Evolutionary conservation across 2,797 vertebrate genomes (phyloP), one percentile per base, ranked within the genome.

Genomic region (Lindbergichthys nudifrons): DNA sequence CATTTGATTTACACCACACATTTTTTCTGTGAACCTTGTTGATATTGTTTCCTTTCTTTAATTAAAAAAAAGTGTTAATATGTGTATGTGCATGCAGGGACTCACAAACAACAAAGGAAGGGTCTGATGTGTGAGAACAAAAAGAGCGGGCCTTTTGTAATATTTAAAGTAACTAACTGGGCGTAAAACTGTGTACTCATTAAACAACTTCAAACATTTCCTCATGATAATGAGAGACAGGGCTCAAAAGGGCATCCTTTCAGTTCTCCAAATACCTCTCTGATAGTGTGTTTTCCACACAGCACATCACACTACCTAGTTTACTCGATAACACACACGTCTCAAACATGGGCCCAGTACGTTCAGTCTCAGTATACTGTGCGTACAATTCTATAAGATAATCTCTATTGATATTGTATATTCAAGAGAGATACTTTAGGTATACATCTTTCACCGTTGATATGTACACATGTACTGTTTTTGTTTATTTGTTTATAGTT

Each of bases 191-290:
- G 70, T 64, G 60, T 53, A 60, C 82, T 91, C 77, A 89, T 88
- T 89, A 88, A 81, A 81, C 53, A 81, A 82, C 82, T 86, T 91
- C 77, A 91, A 91, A 88, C 66, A 80, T 53, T 62, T 61, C 30
- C 73, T 85, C 42, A 21, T 79, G 75, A 72, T 79, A 77, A 83
- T 83, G 61, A 57, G 61, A 70, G 58, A 62, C 52, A 61, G 41
- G 64, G 42, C 71, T 67, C 57, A 21, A 76, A 62, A 26, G 18
- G 46, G 36, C 61, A 73, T 46, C 5, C 13, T 52, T 53, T 61
- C 7, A 26, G 5, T 63, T 78, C 60, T 76, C 52, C 46, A 56
- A 65, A 75, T 15, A 58, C 42, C 12, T 45, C 32, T 41, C 56
- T 26, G 52, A 13, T 11, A 6, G 58, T 51, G 11, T n/a, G 32